These are phyloP conservation scores for Tetragonisca angustula DNA, from an alignment of 2,888 invertebrate species.

Conservation along the genomic window DNA sequence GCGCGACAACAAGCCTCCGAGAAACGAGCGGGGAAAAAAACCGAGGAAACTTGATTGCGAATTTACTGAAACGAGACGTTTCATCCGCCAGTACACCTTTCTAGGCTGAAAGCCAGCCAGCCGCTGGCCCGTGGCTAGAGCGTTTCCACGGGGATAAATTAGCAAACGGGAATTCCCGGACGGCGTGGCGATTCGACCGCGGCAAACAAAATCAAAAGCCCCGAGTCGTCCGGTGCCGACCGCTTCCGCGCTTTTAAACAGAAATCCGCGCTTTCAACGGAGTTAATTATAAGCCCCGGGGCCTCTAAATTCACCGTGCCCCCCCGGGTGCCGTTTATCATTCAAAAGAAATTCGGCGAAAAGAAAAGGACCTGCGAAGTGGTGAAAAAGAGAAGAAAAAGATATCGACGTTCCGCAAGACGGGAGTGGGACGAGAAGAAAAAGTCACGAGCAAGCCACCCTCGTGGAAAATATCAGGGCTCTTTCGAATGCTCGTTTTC, in stretches of 20 bases:
- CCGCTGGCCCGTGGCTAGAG: not conserved
- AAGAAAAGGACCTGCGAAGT: too few species aligned
- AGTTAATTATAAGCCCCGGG: constrained; percentile 35
- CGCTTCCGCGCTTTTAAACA: not conserved
- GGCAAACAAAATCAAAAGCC: constrained; percentile 24
- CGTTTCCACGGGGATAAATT: constrained; percentile 23
- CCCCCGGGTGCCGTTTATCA: constrained; percentile 30
- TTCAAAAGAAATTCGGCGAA: not conserved
- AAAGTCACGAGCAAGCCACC: constrained; percentile 28
- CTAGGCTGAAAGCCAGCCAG: not conserved
- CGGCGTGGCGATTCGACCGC: constrained; percentile 2
- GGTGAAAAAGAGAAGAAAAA: not conserved
- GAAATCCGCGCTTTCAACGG: constrained; percentile 6
- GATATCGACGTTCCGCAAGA: constrained; percentile 30
- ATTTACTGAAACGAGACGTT: not conserved
- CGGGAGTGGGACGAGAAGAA: not conserved
- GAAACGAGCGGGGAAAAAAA: not conserved
- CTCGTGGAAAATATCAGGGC: constrained; percentile 46
- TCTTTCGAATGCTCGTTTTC: constrained; percentile 35
- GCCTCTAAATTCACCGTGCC: constrained; percentile 18
- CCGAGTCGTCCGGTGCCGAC: constrained; percentile 6
- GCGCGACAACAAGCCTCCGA: not conserved
- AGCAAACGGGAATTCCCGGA: constrained; percentile 21
- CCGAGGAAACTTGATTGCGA: constrained; percentile 3
- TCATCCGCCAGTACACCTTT: not conserved